These are phyloP conservation scores for Pygoscelis adeliae DNA, from an alignment of 2,113 vertebrate genomes.

Conservation along the genomic window DNA sequence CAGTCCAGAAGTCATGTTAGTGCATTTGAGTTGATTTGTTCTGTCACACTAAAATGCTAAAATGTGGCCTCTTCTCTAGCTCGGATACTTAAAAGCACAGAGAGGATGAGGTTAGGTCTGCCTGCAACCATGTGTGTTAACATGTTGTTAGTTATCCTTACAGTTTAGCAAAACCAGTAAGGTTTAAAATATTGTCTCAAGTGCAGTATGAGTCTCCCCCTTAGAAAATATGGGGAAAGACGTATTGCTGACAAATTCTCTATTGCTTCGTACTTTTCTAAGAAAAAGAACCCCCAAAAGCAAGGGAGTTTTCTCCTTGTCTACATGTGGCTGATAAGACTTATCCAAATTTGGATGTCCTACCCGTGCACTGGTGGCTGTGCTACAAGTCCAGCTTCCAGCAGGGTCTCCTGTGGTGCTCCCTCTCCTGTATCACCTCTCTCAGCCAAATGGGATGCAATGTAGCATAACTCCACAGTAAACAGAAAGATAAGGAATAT, in stretches of 20 bases:
- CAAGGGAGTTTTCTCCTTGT: not conserved
- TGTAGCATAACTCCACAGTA: not conserved
- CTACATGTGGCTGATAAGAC: not conserved
- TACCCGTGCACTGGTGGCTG: not conserved
- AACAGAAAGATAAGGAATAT: not conserved
- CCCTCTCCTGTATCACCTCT: not conserved
- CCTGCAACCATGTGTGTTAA: not conserved
- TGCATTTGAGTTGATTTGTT: not conserved
- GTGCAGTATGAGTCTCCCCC: not conserved
- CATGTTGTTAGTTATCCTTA: not conserved
- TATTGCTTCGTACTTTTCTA: not conserved
- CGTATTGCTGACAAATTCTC: not conserved
- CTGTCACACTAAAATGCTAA: not conserved
- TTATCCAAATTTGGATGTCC: not conserved
- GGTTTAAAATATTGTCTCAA: not conserved
- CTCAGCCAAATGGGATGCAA: not conserved
- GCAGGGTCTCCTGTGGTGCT: not conserved
- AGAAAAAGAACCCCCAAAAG: not conserved
- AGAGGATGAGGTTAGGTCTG: not conserved
- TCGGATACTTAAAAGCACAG: not conserved
- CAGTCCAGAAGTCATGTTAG: not conserved
- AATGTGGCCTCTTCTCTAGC: not conserved
- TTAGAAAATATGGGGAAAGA: not conserved
- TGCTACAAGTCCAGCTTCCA: not conserved
- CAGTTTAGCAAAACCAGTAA: not conserved